phyloP scores from a whole-genome alignment of 2,888 invertebrate genomes.

The Sinotaia quadrata region DNA sequence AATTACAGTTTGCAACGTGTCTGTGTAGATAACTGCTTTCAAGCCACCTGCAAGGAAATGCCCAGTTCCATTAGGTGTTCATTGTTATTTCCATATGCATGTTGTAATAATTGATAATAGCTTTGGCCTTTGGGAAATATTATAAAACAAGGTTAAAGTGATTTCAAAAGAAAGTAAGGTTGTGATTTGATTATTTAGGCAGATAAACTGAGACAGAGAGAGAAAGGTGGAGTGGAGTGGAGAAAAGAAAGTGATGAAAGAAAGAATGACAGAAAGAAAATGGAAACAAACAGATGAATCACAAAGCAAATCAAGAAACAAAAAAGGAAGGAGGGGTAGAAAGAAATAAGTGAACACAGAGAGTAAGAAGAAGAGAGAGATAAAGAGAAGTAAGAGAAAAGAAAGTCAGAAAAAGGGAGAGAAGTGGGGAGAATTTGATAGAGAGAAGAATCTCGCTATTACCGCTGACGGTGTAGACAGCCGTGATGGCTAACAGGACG shows the following conservation, averaged over 20 bases:
- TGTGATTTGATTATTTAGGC: too few species aligned
- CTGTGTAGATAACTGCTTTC: slow-evolving; percentile 67
- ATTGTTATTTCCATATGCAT: too few species aligned
- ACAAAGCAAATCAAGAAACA: too few species aligned
- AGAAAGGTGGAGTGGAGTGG: not conserved
- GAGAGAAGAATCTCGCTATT: slow-evolving; percentile 2
- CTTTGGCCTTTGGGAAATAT: too few species aligned
- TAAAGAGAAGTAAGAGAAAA: slow-evolving; percentile 8
- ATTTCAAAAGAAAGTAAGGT: too few species aligned
- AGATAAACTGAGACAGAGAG: not conserved
- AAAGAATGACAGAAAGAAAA: not conserved
- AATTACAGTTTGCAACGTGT: slow-evolving; percentile 67
- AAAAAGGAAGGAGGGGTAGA: not conserved
- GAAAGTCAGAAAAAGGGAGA: not conserved
- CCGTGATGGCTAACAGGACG: slow-evolving; percentile 74
- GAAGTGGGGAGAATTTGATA: not conserved
- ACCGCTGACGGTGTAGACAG: slow-evolving; percentile 75
- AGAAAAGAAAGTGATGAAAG: not conserved
- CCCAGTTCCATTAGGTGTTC: too few species aligned
- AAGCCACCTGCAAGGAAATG: slow-evolving; percentile 67
- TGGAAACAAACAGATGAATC: not conserved
- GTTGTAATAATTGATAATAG: too few species aligned
- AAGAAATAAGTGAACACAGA: slow-evolving; percentile 4
- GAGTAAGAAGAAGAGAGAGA: slow-evolving; percentile 20
- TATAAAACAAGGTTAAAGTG: too few species aligned